phyloP scores from a whole-genome alignment of 1,140 invertebrate species.

The Anagrus nilaparvatae region DNA sequence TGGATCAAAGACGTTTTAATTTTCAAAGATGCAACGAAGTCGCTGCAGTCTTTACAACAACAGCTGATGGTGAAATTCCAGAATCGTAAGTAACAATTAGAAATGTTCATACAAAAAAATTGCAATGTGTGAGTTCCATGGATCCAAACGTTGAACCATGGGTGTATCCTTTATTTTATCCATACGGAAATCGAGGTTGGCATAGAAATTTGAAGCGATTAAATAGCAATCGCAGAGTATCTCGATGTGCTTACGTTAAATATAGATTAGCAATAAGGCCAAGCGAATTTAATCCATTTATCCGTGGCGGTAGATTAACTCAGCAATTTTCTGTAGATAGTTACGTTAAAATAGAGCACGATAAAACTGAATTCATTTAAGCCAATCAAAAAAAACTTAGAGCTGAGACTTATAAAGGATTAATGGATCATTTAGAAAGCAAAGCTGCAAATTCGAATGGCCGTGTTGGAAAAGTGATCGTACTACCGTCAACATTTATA shows the following conservation, averaged over 20 bases:
- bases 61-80: slow-evolving; percentile 17
- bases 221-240: neutral
- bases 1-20: too few species aligned
- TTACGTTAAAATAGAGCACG: slow-evolving; percentile 6
- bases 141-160: slow-evolving; percentile 8
- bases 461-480: too few species aligned
- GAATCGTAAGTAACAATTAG: slow-evolving; percentile 4
- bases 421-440: too few species aligned
- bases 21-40: too few species aligned
- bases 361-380: neutral
- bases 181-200: neutral
- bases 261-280: slow-evolving; percentile 6
- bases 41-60: slow-evolving; percentile 14
- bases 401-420: too few species aligned
- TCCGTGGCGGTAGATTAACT: slow-evolving; percentile 4
- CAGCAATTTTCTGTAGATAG: slow-evolving; percentile 4
- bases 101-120: slow-evolving; percentile 2
- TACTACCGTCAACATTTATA: slow-evolving; percentile 29
- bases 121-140: slow-evolving; percentile 1
- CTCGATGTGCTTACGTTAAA: slow-evolving; percentile 2
- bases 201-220: neutral
- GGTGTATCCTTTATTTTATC: slow-evolving; percentile 8
- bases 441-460: too few species aligned
- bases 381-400: slow-evolving; percentile 10
- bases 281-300: slow-evolving; percentile 4